Evolutionary conservation across 2,113 vertebrate species (phyloP).

Genomic region (Gavialis gangeticus): DNA sequence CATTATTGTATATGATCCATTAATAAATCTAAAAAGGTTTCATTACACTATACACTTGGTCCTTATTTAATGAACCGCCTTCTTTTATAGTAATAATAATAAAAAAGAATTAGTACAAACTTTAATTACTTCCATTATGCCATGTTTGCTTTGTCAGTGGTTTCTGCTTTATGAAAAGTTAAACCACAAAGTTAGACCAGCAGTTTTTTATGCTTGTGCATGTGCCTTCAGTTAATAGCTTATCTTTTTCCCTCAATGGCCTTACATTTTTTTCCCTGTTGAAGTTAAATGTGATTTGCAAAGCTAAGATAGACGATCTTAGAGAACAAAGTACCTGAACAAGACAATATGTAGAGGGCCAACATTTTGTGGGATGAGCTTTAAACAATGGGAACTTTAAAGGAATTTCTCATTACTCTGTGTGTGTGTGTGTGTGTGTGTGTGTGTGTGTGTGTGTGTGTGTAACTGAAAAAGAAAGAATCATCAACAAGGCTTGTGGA

Average conservation of each 20-base stretch:
- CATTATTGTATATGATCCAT: slow-evolving; percentile 26
- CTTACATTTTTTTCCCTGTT: slow-evolving; percentile 44
- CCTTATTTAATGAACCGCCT: slow-evolving; percentile 41
- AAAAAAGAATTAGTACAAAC: slow-evolving; percentile 10
- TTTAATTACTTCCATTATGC: slow-evolving; percentile 59
- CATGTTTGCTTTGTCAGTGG: slow-evolving; percentile 40
- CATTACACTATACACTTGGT: neutral
- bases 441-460: neutral
- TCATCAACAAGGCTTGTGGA: neutral
- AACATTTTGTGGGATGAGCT: neutral
- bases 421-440: neutral
- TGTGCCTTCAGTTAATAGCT: slow-evolving; percentile 57
- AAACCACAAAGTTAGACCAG: slow-evolving; percentile 36
- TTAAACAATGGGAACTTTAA: slow-evolving; percentile 2
- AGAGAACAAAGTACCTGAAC: neutral
- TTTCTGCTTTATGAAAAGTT: slow-evolving; percentile 50
- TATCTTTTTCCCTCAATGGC: neutral
- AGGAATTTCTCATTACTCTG: neutral
- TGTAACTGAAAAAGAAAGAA: slow-evolving; percentile 6
- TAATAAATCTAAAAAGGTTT: slow-evolving; percentile 48
- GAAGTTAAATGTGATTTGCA: slow-evolving; percentile 56
- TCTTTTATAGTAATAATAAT: slow-evolving; percentile 36
- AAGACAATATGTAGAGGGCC: neutral
- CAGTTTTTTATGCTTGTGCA: slow-evolving; percentile 25
- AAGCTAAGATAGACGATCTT: slow-evolving; percentile 34